Evolutionary conservation across 2,797 vertebrate species (phyloP), one percentile per base, ranked within the genome.

Genomic region (Pangasius krempfi): DNA sequence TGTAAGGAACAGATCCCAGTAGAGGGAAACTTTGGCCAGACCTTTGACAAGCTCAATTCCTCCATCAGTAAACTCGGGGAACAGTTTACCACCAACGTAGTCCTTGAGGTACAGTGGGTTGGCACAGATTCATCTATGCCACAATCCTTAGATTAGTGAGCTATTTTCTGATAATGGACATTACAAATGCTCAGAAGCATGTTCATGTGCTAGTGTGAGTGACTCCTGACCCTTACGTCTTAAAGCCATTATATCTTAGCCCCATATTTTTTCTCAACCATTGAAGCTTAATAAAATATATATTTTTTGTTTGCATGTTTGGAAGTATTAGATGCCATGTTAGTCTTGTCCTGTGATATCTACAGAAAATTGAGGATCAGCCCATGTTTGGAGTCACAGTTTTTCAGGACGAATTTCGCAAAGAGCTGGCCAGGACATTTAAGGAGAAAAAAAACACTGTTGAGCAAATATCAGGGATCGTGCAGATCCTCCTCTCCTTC

Each of bases 1-100:
- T 97, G 96, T 85, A 12, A 5, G 1, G 85, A 91, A 0, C 94
- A 88, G 16, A 94, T 97, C 86, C 97, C 97, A 0, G 94, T 97
- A 88, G 96, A 96, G 13, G 93, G 95, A n/a, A 97, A 97, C 91
- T 97, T 97, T 0, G 93, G 97, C 47, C 90, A 95, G 80, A 92
- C 95, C 20, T 99, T 96, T 0, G 97, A 99, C 89, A 93, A 90
- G 12, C 92, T 99, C 10, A 96, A 97, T 66, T 0, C 0, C 0
- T 97, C 97, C 0, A 88, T 98, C 1, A 84, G 87, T 0, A 93
- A 82, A 5, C 94, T 99, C 72, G 90, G 93, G n/a, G 88, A 92
- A 82, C 95, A 97, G 25, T 99, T 98, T 93, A 94, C 89, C 0
- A 87, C 95, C 1, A 87, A 84, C 0, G 72, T 98, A 0, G 1